A percentile compares a stretch with the other conserved stretches of the same genome.
phyloP scores from a whole-genome alignment of 1,140 invertebrate genomes.

The Alviniconcha marisindica region DNA sequence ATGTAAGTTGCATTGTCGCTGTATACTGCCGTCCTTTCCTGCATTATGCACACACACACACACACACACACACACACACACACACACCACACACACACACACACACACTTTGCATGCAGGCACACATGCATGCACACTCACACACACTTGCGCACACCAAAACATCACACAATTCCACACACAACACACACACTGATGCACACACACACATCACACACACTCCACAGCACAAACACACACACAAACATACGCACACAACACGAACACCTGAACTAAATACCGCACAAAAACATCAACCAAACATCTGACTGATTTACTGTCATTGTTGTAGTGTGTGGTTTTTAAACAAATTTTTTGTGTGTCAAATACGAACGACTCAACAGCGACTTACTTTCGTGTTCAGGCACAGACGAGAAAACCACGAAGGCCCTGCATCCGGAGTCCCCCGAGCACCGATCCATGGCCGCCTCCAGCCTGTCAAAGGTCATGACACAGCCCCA shows the following conservation, averaged over 20 bases:
- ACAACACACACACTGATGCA: neutral
- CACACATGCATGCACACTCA: neutral
- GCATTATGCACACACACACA: no score
- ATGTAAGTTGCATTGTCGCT: no score
- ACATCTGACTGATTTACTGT: no score
- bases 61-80: neutral
- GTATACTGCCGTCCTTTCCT: no score
- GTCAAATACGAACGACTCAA: no score
- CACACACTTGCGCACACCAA: neutral
- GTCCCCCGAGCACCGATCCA: slow-evolving; percentile 51
- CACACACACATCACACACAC: neutral
- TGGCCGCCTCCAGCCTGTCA: slow-evolving; percentile 53
- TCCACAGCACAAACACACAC: neutral
- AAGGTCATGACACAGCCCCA: slow-evolving; percentile 68
- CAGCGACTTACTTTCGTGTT: slow-evolving; percentile 58
- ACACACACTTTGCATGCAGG: no score
- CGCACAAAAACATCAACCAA: neutral
- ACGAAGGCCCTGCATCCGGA: slow-evolving; percentile 56
- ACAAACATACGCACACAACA: neutral
- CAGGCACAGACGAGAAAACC: slow-evolving; percentile 56
- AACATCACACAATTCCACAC: no score
- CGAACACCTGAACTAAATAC: neutral
- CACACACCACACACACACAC: no score
- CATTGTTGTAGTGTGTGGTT: no score
- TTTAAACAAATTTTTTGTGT: no score